Base-by-base conservation (phyloP, 1,140 invertebrate genomes). In the Leucophenga varia region DNA sequence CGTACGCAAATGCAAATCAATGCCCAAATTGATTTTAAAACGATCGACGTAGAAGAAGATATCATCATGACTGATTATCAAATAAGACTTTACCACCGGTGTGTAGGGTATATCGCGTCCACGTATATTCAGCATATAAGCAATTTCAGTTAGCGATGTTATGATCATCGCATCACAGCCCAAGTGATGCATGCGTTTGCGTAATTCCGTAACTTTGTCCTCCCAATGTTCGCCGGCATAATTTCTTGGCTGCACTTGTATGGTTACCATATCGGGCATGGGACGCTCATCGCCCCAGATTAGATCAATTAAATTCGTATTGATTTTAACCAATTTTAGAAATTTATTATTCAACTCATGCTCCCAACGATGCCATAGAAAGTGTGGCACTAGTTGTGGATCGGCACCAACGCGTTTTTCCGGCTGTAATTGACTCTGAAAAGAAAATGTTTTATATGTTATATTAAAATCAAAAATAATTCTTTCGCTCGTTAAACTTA, bases 81-180 rank as follows among this genome's bases (percentile, higher is more conserved):
- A 82, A 72, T 91, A 94, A 0, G 91, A 82, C 72, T 67, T 67
- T 1, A 79, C 91, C 76, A 96, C 86, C 0, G 95, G 94, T 19
- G 88, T 93, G 64, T 86, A 90, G 0, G 89, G 88, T 49, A 96
- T 82, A 75, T 98, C 96, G 40, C 84, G 81, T 3, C 94, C 95
- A 6, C 97, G 81, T n/a, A 99, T 84, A 73, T 98, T 99, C 13
- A 98, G 81, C 4, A 98, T 75, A 90, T 95, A 97, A 2, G 93
- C 91, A 13, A 95, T 88, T 76, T 97, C 93, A 61, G 96, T 93
- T 25, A 97, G 73, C 2, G 91, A 87, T 0, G 93, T 94, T 1
- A 97, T 79, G 7, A 97, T 80, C 72, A 95, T 82, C 0, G 89
- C 86, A 59, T 91, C 86, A 3, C 84, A 88, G 4, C 80, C 81